Base-by-base conservation (phyloP, 2,797 vertebrate species). In the Melanotaenia trifasciata region DNA sequence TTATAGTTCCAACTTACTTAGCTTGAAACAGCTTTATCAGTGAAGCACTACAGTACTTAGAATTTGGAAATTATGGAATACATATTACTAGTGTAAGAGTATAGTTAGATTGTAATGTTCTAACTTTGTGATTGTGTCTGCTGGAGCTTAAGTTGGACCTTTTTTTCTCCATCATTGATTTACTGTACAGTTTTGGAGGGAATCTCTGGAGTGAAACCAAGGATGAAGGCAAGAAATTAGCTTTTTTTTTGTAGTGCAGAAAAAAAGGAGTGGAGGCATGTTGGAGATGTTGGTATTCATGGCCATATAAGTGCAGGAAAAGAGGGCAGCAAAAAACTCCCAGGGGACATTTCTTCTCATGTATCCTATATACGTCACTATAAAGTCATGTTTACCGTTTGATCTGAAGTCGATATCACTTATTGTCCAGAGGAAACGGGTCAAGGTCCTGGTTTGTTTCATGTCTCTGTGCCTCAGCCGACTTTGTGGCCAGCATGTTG, bases 381-480 rank as follows among this genome's bases (percentile, higher is more conserved):
- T 76, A 81, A 72, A 77, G 71, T 69, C 78, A 81, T 76, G 81
- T 90, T 90, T 79, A 89, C 76, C 74, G 63, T 54, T 60, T 71
- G 78, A 50, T 72, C 69, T 79, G 81, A 86, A 87, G 86, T 60
- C 45, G 80, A 89, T 85, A 80, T 84, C 76, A 28, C 66, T 51
- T 63, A 74, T 65, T 30, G 78, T 81, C 58, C 63, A 84, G 79
- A 51, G 67, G 76, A 90, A 91, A 82, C 53, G 64, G 87, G 84
- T 85, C 73, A 84, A 80, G 88, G 88, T 83, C 84, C 85, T 26
- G 38, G 62, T 77, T 66, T 64, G 73, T 78, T 85, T 86, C 78
- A 76, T 74, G 79, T 83, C 65, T 24, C 35, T 12, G 20, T 36
- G 47, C 60, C 65, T 60, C 18, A 50, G 64, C 74, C 81, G 28